Base-by-base conservation (phyloP, 2,797 vertebrate species). In the Falco biarmicus region DNA sequence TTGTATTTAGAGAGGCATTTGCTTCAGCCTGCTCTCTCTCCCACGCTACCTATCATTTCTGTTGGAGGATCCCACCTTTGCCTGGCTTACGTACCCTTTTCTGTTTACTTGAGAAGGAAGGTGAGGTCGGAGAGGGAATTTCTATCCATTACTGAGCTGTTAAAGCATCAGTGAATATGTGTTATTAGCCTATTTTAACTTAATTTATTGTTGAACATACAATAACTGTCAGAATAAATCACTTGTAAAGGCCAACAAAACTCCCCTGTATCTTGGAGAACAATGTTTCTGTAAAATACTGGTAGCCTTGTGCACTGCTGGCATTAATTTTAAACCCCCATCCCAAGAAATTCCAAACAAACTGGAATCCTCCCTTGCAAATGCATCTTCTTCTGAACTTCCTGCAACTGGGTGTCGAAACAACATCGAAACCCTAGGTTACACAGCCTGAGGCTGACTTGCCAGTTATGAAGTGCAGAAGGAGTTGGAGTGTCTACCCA, bases 121-220 rank as follows among this genome's bases (percentile, higher is more conserved):
- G 65, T 56, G 79, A 90, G 79, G 66, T 57, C 25, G 11, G 82
- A 88, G 43, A 82, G 28, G 75, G 94, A 93, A 93, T 83, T 90
- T 57, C 61, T 80, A 87, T 66, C 74, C 88, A 91, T 87, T 96
- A 94, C 85, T 84, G 20, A 91, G 87, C 59, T 95, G 91, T 86
- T 94, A 94, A 90, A 92, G 59, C 86, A 96, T 77, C 82, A 74
- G 25, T 70, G 77, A 96, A 89, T 96, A 91, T 64, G 39, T 87
- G 77, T 87, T 96, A 95, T 94, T 97, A 85, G 90, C 74, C 83
- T 91, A 94, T 96, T 96, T 93, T 95, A 97, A 88, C 88, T 84
- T 95, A 90, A 97, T 89, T 95, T 92, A 92, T 92, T 89, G 75
- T 87, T 96, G 95, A 96, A 88, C 88, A 85, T 95, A 95, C 64